A percentile compares a stretch with the other conserved stretches of the same genome.
Conservation (phyloP, 2,797 vertebrate species). For the Sebastiscus tertius region DNA sequence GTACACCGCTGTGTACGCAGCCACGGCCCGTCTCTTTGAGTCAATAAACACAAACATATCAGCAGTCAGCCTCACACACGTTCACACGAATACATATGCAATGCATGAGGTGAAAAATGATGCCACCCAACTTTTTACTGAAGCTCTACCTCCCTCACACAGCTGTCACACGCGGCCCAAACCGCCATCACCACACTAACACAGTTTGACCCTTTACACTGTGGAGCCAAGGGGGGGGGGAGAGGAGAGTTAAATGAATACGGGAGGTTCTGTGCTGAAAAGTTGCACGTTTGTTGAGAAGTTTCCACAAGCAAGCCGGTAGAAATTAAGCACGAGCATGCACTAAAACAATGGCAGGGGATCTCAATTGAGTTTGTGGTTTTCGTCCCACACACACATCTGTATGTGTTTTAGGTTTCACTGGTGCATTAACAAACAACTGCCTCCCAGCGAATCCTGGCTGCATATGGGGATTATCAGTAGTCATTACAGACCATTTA, state of each 20-base stretch:
- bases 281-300: slow-evolving; percentile 46
- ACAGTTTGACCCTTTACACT: slow-evolving; percentile 58
- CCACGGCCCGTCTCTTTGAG: slow-evolving; percentile 75
- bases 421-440: slow-evolving; percentile 74
- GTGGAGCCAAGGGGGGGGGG: slow-evolving; percentile 9
- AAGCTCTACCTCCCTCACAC: slow-evolving; percentile 40
- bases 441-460: slow-evolving; percentile 54
- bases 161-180: slow-evolving; percentile 39
- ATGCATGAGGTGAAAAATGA: slow-evolving; percentile 58
- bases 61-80: slow-evolving; percentile 67
- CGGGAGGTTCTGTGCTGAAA: slow-evolving; percentile 8
- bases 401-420: slow-evolving; percentile 75
- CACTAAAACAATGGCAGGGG: slow-evolving; percentile 48
- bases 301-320: slow-evolving; percentile 54
- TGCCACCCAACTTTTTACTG: slow-evolving; percentile 32
- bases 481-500: slow-evolving; percentile 77
- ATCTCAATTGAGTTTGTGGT: slow-evolving; percentile 57
- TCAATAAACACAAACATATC: slow-evolving; percentile 81
- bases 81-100: slow-evolving; percentile 48
- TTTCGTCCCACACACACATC: slow-evolving; percentile 73
- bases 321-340: slow-evolving; percentile 46
- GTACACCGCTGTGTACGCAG: slow-evolving; percentile 74
- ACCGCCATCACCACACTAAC: slow-evolving; percentile 54
- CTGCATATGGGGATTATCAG: slow-evolving; percentile 77
- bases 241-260: slow-evolving; percentile 36